Evolutionary conservation across 2,888 invertebrate genomes (phyloP).

Genomic region (Papilio elwesi): DNA sequence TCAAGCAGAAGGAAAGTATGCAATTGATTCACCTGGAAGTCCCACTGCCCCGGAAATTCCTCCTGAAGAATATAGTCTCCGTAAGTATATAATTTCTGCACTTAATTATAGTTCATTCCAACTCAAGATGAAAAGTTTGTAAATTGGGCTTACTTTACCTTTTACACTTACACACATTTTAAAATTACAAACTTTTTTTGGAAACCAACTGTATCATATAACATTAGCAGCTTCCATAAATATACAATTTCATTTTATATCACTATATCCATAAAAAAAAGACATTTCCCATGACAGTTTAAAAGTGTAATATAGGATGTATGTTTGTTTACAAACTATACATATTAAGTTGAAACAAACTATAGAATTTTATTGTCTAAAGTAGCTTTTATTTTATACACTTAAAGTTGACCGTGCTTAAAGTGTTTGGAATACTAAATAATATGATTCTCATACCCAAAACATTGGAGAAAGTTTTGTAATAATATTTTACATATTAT

Average conservation of each 20-base stretch:
- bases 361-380: no score
- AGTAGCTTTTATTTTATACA: background rate
- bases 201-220: no score
- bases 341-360: no score
- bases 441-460: background rate
- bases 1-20: slow-evolving; percentile 97
- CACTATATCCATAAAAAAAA: no score
- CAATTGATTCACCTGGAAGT: slow-evolving; percentile 98
- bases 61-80: slow-evolving; percentile 96
- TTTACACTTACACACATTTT: background rate
- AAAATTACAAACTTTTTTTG: background rate
- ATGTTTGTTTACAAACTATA: no score
- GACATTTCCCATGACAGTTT: no score
- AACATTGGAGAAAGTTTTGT: background rate
- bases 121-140: no score
- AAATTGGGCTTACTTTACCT: no score
- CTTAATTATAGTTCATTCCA: background rate
- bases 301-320: no score
- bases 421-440: background rate
- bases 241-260: no score
- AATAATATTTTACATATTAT: no score
- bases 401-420: background rate
- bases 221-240: no score
- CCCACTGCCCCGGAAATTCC: slow-evolving; percentile 94
- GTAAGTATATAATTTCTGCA: slow-evolving; percentile 77